phyloP scores from a whole-genome alignment of 1,140 invertebrate genomes.

The Aphelinus certus region DNA sequence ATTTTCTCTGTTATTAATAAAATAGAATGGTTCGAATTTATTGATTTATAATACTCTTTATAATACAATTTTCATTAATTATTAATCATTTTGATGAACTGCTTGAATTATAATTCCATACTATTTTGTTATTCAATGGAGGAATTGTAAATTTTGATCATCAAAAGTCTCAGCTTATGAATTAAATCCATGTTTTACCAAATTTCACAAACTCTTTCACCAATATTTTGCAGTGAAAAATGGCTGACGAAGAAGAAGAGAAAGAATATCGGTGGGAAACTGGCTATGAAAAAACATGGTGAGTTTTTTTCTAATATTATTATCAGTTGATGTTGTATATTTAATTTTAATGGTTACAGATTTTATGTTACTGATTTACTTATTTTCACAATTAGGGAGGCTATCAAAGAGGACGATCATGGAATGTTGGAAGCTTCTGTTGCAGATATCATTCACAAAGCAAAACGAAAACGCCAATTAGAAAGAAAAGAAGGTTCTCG shows the following conservation, averaged over 20 bases:
- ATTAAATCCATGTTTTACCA: no score
- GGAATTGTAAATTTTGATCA: no score
- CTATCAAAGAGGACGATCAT: constrained; percentile 94
- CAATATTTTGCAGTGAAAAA: constrained; percentile 45
- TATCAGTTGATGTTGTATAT: constrained; percentile 22
- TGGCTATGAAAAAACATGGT: constrained; percentile 97
- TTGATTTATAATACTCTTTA: no score
- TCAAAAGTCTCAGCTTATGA: no score
- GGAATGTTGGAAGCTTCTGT: constrained; percentile 89
- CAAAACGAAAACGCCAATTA: constrained; percentile 80
- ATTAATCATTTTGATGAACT: no score
- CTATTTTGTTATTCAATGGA: no score
- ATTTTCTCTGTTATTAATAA: no score
- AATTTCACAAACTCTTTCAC: no score
- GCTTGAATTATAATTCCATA: no score
- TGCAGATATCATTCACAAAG: constrained; percentile 89
- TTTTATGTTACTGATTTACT: background rate
- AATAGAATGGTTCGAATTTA: no score
- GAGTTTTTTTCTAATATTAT: constrained; percentile 49
- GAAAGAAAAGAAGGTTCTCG: constrained; percentile 80
- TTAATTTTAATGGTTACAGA: constrained; percentile 35
- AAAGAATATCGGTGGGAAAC: constrained; percentile 97
- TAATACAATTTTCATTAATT: no score
- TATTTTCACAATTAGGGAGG: constrained; percentile 77
- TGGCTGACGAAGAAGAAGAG: constrained; percentile 84